Evolutionary conservation across 2,888 invertebrate species (phyloP).

Genomic region (Laspeyria flexula): DNA sequence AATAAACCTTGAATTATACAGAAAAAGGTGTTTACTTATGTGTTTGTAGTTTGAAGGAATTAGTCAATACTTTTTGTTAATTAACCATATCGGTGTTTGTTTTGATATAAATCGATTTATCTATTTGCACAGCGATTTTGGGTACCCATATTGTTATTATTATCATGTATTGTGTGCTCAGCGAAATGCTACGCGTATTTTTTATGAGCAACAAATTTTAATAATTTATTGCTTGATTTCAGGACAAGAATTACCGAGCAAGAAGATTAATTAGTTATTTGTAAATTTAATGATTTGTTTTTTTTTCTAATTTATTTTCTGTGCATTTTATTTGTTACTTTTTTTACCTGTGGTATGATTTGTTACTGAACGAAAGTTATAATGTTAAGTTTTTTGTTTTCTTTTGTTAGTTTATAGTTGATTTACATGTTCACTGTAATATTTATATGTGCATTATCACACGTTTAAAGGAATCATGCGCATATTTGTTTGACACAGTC

Average conservation of each 20-base stretch:
- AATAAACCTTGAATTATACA: no score
- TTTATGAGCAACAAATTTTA: slow-evolving; percentile 14
- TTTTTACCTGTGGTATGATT: slow-evolving; percentile 33
- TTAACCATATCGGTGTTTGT: no score
- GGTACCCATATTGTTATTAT: slow-evolving; percentile 39
- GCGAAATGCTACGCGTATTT: slow-evolving; percentile 26
- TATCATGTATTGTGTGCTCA: slow-evolving; percentile 15
- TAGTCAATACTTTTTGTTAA: no score
- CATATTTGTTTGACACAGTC: neutral
- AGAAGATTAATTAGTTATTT: slow-evolving; percentile 47
- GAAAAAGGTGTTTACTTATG: no score
- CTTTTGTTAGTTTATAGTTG: slow-evolving; percentile 28
- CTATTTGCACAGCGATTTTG: slow-evolving; percentile 30
- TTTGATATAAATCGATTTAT: no score
- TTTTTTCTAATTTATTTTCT: slow-evolving; percentile 58
- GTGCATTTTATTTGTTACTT: slow-evolving; percentile 69
- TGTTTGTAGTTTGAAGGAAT: no score
- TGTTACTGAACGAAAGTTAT: slow-evolving; percentile 38
- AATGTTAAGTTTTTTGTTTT: slow-evolving; percentile 40
- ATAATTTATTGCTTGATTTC: slow-evolving; percentile 65
- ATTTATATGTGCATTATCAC: neutral
- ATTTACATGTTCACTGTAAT: slow-evolving; percentile 14
- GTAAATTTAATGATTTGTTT: slow-evolving; percentile 28
- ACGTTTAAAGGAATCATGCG: neutral
- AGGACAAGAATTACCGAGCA: slow-evolving; percentile 60